Evolutionary conservation across 2,113 vertebrate genomes (phyloP), one percentile per base, ranked within the genome.

Genomic region (Odobenus rosmarus): DNA sequence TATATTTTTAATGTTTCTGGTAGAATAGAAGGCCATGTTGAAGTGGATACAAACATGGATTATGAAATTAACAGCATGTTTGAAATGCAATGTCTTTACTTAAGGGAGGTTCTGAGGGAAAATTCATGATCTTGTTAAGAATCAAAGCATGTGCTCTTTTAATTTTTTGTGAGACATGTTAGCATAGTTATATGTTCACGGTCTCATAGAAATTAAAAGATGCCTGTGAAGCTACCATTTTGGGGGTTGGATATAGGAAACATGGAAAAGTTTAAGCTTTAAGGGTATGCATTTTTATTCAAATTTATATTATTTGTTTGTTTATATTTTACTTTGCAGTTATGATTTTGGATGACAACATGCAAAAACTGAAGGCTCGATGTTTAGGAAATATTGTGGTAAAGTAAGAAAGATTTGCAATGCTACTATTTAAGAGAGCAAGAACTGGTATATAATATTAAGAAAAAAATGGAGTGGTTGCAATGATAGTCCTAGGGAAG

Each of bases 351-450:
- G 99, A 99, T 98, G 99, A 99, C 98, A 98, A 99, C 97, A 99
- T 99, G 98, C 98, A 99, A 98, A 98, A 99, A 97, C 98, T 99
- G 98, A 99, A 99, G 98, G 98, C 98, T 19, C 99, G 98, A 88
- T 99, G 98, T 93, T 98, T 99, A 98, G 99, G 99, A 99, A 99
- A 99, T 98, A 99, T 99, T 95, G 99, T 99, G 95, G 99, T 99
- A 93, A 99, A 99, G 99, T 99, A 99, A 99, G 99, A 92, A 96
- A 97, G 96, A 88, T 16, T 90, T 96, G 26, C 7, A 89, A 14
- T 57, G 5, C n/a, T 86, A 31, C n/a, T 74, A 74, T 92, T 67
- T 81, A n/a, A 59, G 81, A 80, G 9, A 18, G 3, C 36, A 88
- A 49, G 67, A 93, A 49, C 12, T 87, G 18, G 1, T 53, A 28